Evolutionary conservation across 2,113 vertebrate species (phyloP), one percentile per base, ranked within the genome.

Genomic region (Misgurnus mizolepis): DNA sequence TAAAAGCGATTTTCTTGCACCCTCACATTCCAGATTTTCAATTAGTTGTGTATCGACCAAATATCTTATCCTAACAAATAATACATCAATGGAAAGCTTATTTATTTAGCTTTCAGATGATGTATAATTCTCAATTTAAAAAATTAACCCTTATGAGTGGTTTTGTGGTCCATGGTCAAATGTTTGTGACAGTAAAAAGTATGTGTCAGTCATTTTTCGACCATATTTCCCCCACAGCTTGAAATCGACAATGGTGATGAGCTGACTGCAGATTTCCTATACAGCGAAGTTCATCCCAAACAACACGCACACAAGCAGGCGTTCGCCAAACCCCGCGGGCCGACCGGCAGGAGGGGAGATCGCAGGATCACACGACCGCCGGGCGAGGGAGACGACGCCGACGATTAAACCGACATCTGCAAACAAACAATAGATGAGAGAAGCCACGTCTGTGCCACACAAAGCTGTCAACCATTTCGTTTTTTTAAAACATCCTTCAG

Each of bases 181-280:
- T 34, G 53, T 27, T 71, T 5, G 4, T 27, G 12, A 4, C n/a
- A 69, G 11, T 5, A 53, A 14, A n/a, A 53, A 53, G 6, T 79
- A 0, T 34, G 22, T 15, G 65, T 43, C 56, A 43, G 5, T 18
- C 43, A 9, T 17, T 61, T 0, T 6, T 0, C 3, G 0, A 1
- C 27, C 2, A n/a, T 61, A 10, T 78, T n/a, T 49, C 7, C 55
- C 53, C 40, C 39, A 0, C 88, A 99, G 97, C 85, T 99, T 80
- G 97, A 98, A 92, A 99, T 99, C n/a, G 96, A 97, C 78, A 91
- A 95, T 0, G 97, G 98, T 4, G 95, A 98, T 7, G 98, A 98
- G 12, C 78, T 99, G 90, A 99, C 96, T 49, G 84, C 92, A 34
- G 98, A 99, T 41, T 98, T 96, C 83, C 89, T 99, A 82, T 99